Conservation (phyloP, 1,140 invertebrate species). For the Caenorhabditis tropicalis region DNA sequence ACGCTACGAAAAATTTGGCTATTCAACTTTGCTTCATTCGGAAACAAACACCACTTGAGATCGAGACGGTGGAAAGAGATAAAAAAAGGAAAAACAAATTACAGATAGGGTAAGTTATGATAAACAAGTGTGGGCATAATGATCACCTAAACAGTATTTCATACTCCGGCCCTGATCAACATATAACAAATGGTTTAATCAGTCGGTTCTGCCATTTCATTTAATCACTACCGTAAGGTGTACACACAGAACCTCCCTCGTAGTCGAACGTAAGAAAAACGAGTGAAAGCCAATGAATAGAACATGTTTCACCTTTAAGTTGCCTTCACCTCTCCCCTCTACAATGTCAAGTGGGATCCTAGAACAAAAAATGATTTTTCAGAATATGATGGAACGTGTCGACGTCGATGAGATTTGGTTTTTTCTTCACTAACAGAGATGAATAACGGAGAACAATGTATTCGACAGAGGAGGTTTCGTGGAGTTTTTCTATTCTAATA, state of each 20-base stretch:
- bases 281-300: slow-evolving; percentile 29
- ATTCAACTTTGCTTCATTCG: not conserved
- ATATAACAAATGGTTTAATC: slow-evolving; percentile 7
- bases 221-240: not conserved
- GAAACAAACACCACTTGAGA: slow-evolving; percentile 24
- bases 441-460: slow-evolving; percentile 29
- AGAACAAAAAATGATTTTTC: slow-evolving; percentile 34
- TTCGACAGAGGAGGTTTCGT: not conserved
- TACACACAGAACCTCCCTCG: not conserved
- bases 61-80: not conserved
- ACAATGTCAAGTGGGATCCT: slow-evolving; percentile 41
- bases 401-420: not conserved
- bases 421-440: not conserved
- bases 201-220: slow-evolving; percentile 39
- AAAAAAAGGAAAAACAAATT: not conserved
- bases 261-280: slow-evolving; percentile 32
- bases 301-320: slow-evolving; percentile 27
- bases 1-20: not conserved
- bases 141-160: not conserved
- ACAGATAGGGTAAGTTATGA: not conserved
- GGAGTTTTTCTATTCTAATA: slow-evolving; percentile 12
- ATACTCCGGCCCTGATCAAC: slow-evolving; percentile 25
- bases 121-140: slow-evolving; percentile 16
- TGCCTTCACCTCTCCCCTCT: not conserved
- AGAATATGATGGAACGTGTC: not conserved